Conservation (phyloP, 2,888 invertebrate species). For the Geophilus truncorum region DNA sequence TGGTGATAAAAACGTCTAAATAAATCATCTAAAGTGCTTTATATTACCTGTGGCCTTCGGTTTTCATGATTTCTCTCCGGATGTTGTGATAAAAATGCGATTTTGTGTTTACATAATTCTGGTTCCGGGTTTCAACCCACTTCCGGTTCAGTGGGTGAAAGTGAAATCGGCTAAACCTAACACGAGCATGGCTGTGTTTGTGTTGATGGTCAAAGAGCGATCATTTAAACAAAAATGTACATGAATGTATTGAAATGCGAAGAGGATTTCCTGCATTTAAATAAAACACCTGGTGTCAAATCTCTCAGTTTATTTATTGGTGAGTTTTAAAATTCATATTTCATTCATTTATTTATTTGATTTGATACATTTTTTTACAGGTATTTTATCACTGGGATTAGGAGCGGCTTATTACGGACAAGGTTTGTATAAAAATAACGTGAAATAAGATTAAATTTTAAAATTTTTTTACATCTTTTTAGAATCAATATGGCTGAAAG, state of each 20-base stretch:
- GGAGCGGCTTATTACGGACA: slow-evolving; percentile 35
- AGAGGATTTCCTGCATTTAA: neutral
- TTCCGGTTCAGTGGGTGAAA: neutral
- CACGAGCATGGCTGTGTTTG: neutral
- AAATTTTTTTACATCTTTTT: neutral
- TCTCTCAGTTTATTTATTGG: slow-evolving; percentile 31
- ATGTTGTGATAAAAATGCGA: too few species aligned
- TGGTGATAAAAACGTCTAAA: neutral
- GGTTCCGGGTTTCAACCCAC: neutral
- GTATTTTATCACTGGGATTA: slow-evolving; percentile 33
- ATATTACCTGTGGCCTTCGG: neutral
- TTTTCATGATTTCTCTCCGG: neutral
- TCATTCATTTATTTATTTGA: neutral
- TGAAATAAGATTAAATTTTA: neutral
- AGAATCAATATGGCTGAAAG: slow-evolving; percentile 29
- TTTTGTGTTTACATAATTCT: neutral
- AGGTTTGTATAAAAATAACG: neutral
- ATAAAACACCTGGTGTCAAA: slow-evolving; percentile 22
- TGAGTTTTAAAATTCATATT: neutral
- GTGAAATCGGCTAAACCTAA: neutral
- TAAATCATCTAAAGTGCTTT: neutral
- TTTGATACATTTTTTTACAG: slow-evolving; percentile 26
- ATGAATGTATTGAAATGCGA: neutral
- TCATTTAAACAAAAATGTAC: neutral
- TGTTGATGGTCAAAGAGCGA: neutral